phyloP scores from a whole-genome alignment of 2,113 vertebrate species.

The Cyanoderma ruficeps region DNA sequence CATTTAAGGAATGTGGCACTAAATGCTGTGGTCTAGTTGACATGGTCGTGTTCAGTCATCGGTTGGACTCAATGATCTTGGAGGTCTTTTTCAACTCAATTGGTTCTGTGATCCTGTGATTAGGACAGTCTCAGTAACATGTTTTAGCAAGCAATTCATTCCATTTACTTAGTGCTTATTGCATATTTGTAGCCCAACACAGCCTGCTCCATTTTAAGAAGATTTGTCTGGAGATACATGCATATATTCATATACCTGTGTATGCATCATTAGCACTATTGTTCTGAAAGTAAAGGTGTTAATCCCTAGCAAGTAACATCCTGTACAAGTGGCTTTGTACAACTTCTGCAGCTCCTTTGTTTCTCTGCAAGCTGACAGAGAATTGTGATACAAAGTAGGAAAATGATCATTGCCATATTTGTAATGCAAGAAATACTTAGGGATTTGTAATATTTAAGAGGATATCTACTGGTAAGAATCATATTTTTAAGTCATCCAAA shows the following conservation, averaged over 20 bases:
- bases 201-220: neutral
- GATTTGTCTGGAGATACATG: neutral
- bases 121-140: neutral
- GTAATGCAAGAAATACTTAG: neutral
- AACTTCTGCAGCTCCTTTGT: neutral
- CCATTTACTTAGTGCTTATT: neutral
- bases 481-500: neutral
- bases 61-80: neutral
- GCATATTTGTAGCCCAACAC: neutral
- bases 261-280: neutral
- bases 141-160: neutral
- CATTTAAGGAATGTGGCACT: neutral
- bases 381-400: neutral
- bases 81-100: neutral
- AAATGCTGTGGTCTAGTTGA: neutral
- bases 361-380: neutral
- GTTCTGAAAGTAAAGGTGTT: neutral
- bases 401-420: neutral
- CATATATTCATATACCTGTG: neutral
- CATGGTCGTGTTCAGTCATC: neutral
- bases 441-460: constrained; percentile 12
- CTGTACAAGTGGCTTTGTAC: neutral
- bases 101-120: neutral
- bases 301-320: neutral
- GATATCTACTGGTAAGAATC: neutral